phyloP scores from a whole-genome alignment of 2,888 invertebrate genomes.

The Nephrocerus scutellatus region DNA sequence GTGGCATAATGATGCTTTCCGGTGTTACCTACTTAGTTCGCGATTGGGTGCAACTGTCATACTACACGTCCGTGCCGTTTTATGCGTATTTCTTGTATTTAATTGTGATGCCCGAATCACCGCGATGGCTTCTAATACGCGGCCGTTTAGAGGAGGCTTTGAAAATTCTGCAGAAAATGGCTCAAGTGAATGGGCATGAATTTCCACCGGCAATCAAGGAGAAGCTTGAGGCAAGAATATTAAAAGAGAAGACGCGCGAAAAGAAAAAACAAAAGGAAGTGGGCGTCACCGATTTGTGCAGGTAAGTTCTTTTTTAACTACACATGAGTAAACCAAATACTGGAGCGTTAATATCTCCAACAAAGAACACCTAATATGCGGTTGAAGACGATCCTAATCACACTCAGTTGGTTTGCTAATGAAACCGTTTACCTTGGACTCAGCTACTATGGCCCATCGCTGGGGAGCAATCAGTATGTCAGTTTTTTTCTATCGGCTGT shows the following conservation, averaged over 20 bases:
- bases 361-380: slow-evolving; percentile 83
- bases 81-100: slow-evolving; percentile 75
- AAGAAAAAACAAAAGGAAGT: slow-evolving; percentile 50
- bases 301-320: slow-evolving; percentile 21
- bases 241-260: slow-evolving; percentile 56
- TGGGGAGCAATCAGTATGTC: slow-evolving; percentile 80
- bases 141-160: slow-evolving; percentile 76
- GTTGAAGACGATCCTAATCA: slow-evolving; percentile 76
- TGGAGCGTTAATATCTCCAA: background rate
- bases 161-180: slow-evolving; percentile 67
- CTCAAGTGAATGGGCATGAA: slow-evolving; percentile 68
- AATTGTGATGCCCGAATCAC: slow-evolving; percentile 84
- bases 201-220: slow-evolving; percentile 66
- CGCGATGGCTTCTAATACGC: slow-evolving; percentile 81
- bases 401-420: slow-evolving; percentile 86
- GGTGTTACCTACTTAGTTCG: slow-evolving; percentile 77
- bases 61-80: slow-evolving; percentile 80
- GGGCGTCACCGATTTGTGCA: slow-evolving; percentile 44
- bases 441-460: slow-evolving; percentile 83
- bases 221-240: slow-evolving; percentile 66
- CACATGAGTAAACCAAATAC: background rate
- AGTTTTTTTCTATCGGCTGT: slow-evolving; percentile 81
- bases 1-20: slow-evolving; percentile 75
- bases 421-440: slow-evolving; percentile 88
- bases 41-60: slow-evolving; percentile 74